Evolutionary conservation across 2,888 invertebrate genomes (phyloP).

Genomic region (Plemyria rubiginata): DNA sequence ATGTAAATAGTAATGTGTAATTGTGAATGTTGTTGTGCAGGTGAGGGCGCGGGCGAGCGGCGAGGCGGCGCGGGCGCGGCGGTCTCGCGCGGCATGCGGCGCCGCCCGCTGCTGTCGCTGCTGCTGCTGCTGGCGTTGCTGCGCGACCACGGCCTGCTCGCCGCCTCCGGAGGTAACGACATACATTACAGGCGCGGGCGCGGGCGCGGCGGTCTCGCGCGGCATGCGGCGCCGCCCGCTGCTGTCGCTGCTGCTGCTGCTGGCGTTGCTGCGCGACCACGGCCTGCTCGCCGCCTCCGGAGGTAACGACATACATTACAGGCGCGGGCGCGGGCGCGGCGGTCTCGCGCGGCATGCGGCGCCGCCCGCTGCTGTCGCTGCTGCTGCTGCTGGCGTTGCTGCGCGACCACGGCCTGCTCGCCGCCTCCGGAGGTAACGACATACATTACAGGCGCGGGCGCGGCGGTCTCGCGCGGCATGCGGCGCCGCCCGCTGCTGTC

Average conservation of each 20-base stretch:
- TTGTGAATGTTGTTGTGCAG: slow-evolving; percentile 46
- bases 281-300: slow-evolving; percentile 82
- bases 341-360: slow-evolving; percentile 82
- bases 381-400: slow-evolving; percentile 81
- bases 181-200: slow-evolving; percentile 73
- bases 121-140: slow-evolving; percentile 81
- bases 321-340: slow-evolving; percentile 74
- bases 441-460: slow-evolving; percentile 73
- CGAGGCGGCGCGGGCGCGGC: slow-evolving; percentile 75
- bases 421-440: slow-evolving; percentile 80
- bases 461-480: slow-evolving; percentile 81
- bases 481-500: slow-evolving; percentile 82
- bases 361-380: slow-evolving; percentile 82
- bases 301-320: too few species aligned
- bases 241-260: slow-evolving; percentile 81
- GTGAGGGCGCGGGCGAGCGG: slow-evolving; percentile 73
- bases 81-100: slow-evolving; percentile 82
- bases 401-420: slow-evolving; percentile 82
- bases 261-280: slow-evolving; percentile 81
- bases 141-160: slow-evolving; percentile 82
- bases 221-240: slow-evolving; percentile 83
- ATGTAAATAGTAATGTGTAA: neutral
- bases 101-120: slow-evolving; percentile 82
- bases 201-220: slow-evolving; percentile 77
- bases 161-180: slow-evolving; percentile 80